These are phyloP conservation scores for Eupithecia insigniata DNA, from an alignment of 2,888 invertebrate genomes.

Conservation along the genomic window DNA sequence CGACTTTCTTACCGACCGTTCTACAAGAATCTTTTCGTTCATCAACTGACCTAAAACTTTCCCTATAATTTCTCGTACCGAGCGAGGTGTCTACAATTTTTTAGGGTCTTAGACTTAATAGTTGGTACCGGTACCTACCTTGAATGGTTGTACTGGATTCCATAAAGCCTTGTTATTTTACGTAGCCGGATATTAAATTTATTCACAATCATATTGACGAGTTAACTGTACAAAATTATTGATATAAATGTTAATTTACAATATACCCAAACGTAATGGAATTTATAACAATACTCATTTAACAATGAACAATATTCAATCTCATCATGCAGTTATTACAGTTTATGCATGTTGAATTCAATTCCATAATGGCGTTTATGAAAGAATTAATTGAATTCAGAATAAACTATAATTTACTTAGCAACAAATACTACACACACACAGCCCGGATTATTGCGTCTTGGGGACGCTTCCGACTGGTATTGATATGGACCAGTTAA, in stretches of 20 bases:
- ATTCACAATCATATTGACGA: background rate
- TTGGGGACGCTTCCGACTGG: no score
- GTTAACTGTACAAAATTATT: background rate
- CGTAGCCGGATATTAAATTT: background rate
- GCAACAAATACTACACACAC: no score
- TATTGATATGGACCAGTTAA: no score
- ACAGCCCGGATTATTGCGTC: no score
- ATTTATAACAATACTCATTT: background rate
- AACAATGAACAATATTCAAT: constrained; percentile 3
- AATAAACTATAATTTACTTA: no score
- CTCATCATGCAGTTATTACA: background rate
- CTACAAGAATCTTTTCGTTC: no score
- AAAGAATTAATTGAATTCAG: background rate
- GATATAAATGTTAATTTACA: background rate
- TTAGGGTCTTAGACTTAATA: no score
- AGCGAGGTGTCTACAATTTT: background rate
- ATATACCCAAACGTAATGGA: background rate
- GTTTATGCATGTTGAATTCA: background rate
- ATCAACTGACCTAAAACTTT: no score
- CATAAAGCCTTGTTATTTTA: background rate
- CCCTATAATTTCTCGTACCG: no score
- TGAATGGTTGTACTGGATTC: background rate
- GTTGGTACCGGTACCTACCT: background rate
- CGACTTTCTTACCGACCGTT: no score
- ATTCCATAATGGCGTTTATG: background rate